phyloP scores from a whole-genome alignment of 2,113 vertebrate genomes.

The Poeciliopsis prolifica region DNA sequence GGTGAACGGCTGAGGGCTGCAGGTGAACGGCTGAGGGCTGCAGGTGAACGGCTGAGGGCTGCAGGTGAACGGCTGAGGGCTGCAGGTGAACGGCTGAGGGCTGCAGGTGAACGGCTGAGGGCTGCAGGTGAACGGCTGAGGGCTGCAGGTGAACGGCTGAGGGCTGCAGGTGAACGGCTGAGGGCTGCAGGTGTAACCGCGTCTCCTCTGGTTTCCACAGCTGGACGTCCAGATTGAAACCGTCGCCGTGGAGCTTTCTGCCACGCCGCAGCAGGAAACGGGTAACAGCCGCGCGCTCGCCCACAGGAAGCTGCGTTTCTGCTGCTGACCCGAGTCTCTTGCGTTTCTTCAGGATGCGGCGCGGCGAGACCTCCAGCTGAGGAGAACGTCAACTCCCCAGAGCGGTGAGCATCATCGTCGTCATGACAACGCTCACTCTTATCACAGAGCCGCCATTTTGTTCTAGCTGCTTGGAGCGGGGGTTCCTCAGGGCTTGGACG shows the following conservation, averaged over 20 bases:
- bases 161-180: no score
- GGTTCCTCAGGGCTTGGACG: not conserved
- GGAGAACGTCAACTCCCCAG: conserved; percentile 55
- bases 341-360: not conserved
- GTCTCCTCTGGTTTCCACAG: conserved; percentile 28
- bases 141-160: not conserved
- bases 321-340: not conserved
- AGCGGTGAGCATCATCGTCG: conserved; percentile 37
- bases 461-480: not conserved
- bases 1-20: not conserved
- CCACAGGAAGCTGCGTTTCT: not conserved
- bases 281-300: not conserved
- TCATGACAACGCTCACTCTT: no score
- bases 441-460: not conserved
- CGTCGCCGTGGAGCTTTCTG: conserved; percentile 25
- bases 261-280: fast-evolving
- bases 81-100: not conserved
- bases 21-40: not conserved
- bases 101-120: not conserved
- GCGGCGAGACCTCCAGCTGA: not conserved
- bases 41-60: not conserved
- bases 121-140: not conserved
- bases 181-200: not conserved
- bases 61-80: not conserved
- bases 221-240: conserved; percentile 46